Conservation (phyloP, 2,888 invertebrate genomes). For the Gnatocerus cornutus region DNA sequence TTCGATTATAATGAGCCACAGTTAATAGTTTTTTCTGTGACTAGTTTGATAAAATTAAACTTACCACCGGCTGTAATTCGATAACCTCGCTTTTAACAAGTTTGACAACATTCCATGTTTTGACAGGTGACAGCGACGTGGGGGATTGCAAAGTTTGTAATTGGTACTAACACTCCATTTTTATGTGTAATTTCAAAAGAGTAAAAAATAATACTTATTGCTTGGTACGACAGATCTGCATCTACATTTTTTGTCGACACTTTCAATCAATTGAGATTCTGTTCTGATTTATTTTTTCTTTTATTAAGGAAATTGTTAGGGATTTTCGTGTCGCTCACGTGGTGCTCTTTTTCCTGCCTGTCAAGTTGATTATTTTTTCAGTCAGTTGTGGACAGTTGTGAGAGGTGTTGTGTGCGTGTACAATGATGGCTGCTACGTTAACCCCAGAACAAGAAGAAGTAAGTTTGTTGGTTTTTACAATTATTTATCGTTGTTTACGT, state of each 20-base stretch:
- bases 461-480: slow-evolving; percentile 68
- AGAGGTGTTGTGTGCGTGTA: slow-evolving; percentile 47
- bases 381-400: slow-evolving; percentile 33
- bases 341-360: neutral
- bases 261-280: too few relatives aligned
- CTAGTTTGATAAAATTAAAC: neutral
- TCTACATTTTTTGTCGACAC: too few relatives aligned
- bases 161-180: neutral
- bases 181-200: neutral
- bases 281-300: too few relatives aligned
- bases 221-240: too few relatives aligned
- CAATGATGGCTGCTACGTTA: slow-evolving; percentile 81
- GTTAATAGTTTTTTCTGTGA: neutral
- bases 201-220: too few relatives aligned
- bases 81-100: slow-evolving; percentile 13
- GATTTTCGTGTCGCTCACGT: neutral
- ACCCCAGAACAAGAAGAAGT: slow-evolving; percentile 86
- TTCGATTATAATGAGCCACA: neutral
- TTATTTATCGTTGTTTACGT: neutral
- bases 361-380: slow-evolving; percentile 16
- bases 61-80: slow-evolving; percentile 20
- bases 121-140: neutral
- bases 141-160: neutral
- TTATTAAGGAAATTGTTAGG: too few relatives aligned
- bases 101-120: slow-evolving; percentile 19